phyloP scores from a whole-genome alignment of 2,113 vertebrate species.

The Crocuta crocuta region DNA sequence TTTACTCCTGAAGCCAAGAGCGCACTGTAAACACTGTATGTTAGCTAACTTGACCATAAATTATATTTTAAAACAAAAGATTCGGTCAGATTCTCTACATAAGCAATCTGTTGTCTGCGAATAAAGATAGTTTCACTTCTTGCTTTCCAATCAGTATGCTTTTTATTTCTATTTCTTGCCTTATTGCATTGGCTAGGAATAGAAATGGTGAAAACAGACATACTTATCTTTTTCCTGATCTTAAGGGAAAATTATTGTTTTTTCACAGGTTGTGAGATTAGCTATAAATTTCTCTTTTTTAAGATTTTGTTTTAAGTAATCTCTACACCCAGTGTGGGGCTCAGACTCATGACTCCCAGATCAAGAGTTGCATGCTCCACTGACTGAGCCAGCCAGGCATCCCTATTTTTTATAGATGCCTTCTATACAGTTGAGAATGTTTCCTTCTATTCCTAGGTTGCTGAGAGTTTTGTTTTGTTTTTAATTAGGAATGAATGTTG shows the following conservation, averaged over 20 bases:
- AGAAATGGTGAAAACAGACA: background rate
- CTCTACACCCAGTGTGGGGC: background rate
- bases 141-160: background rate
- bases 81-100: background rate
- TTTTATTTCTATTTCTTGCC: conserved; percentile 28
- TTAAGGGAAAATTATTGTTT: background rate
- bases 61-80: background rate
- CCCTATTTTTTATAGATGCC: background rate
- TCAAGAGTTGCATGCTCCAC: background rate
- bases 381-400: background rate
- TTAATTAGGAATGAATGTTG: background rate
- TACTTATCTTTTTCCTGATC: background rate
- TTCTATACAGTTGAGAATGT: background rate
- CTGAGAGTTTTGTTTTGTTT: background rate
- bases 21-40: too few relatives aligned
- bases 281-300: background rate
- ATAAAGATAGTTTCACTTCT: conserved; percentile 33
- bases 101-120: background rate
- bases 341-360: background rate
- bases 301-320: background rate
- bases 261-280: background rate
- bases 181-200: background rate
- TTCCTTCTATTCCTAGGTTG: background rate
- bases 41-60: too few relatives aligned
- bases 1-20: too few relatives aligned